Evolutionary conservation across 2,113 vertebrate genomes (phyloP), one percentile per base, ranked within the genome.

Genomic region (Trogon melanurus): DNA sequence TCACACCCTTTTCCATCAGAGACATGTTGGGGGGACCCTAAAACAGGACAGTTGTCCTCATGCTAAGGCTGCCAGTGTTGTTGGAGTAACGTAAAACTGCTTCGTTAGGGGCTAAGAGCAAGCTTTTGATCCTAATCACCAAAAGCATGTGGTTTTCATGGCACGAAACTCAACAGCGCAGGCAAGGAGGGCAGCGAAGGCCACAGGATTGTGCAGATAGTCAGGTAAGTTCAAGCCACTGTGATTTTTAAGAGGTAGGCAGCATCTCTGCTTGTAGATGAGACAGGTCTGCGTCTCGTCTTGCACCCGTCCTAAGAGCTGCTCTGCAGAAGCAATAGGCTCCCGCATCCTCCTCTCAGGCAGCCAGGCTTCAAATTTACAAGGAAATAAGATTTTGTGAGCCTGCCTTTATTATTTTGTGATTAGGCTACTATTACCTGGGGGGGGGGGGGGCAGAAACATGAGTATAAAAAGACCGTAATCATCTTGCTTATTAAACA

Each of bases 401-500:
- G 44, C 32, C 16, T 41, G 8, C 3, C 27, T 82, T 60, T 74
- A 27, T 56, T 56, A 70, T 22, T 48, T 53, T 23, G 15, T 58
- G 50, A 76, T 94, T 58, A 60, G 56, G 56, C 47, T 74, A n/a
- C 50, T 73, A 15, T 80, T 72, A 79, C 45, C 29, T 54, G 58
- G 51, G 85, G 66, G 18, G 54, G 51, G 85, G 70, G 18, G 51
- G 18, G 34, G 30, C 12, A 78, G 70, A 91, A 70, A 57, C 27
- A 61, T 27, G 13, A 91, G 69, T 82, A 57, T n/a, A 48, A 80
- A 84, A 90, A 88, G 34, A 45, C 62, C 21, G 10, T 78, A 70
- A 94, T 74, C 23, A 45, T 67, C 36, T 34, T 75, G 53, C 36
- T 78, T 86, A 88, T 61, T 88, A 88, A 95, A 91, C 64, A 66